Percentiles rank a stretch among this genome's conserved stretches.
Conservation (phyloP, 2,888 invertebrate species). For the Microdon myrmicae region DNA sequence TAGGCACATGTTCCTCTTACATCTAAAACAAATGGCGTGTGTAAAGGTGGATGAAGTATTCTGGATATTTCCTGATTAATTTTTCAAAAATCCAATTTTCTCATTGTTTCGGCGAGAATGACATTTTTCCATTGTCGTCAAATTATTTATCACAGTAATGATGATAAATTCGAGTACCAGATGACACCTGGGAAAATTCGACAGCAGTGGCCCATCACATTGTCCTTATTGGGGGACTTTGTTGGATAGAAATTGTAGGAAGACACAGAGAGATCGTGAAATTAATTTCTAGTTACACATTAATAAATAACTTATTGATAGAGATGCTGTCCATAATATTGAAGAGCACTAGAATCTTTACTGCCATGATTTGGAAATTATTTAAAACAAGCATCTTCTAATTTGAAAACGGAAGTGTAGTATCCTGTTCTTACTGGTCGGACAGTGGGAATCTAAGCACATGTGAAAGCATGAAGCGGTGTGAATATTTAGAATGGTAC, state of each 20-base stretch:
- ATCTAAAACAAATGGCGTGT: too few species aligned
- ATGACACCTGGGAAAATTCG: conserved; percentile 32
- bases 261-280: conserved; percentile 1
- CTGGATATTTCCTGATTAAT: conserved; percentile 15
- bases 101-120: conserved; percentile 17
- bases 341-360: too few species aligned
- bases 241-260: not conserved
- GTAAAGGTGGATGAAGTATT: not conserved
- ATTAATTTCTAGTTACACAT: not conserved
- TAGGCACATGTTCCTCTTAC: too few species aligned
- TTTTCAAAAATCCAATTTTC: conserved; percentile 30
- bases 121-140: conserved; percentile 23
- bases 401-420: too few species aligned
- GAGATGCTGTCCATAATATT: too few species aligned
- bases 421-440: too few species aligned
- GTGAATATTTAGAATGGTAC: too few species aligned
- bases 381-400: too few species aligned
- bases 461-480: too few species aligned
- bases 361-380: too few species aligned
- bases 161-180: conserved; percentile 41
- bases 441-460: too few species aligned
- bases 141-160: conserved; percentile 45
- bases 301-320: conserved; percentile 4
- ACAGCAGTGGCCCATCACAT: not conserved
- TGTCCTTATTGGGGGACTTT: too few species aligned